Conservation (phyloP, 2,888 invertebrate genomes). For the Deilephila elpenor region DNA sequence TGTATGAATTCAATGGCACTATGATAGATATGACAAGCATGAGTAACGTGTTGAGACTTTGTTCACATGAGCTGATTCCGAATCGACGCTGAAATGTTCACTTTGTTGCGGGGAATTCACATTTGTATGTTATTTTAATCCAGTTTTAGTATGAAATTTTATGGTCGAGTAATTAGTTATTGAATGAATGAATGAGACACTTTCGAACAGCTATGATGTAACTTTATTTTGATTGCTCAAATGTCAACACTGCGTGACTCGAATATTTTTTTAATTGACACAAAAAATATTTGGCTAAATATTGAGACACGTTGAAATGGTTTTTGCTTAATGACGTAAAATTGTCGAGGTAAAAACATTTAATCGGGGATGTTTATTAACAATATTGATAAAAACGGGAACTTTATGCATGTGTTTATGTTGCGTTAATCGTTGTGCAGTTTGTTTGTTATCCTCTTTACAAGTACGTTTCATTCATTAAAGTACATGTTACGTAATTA, state of each 20-base stretch:
- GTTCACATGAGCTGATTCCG: constrained; percentile 50
- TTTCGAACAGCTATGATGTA: not conserved
- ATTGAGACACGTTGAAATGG: not conserved
- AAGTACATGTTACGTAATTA: constrained; percentile 32
- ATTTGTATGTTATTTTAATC: not conserved
- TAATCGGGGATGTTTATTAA: not conserved
- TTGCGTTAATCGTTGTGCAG: not conserved
- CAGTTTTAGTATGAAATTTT: not conserved
- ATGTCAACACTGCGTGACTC: not conserved
- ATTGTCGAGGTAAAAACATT: not conserved
- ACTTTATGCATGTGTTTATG: not conserved
- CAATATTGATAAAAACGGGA: not conserved
- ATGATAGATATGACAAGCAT: constrained; percentile 63
- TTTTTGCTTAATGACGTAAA: not conserved
- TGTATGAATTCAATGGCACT: constrained; percentile 52
- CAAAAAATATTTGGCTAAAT: not conserved
- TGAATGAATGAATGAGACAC: not conserved
- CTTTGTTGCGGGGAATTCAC: not conserved
- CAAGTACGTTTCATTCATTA: constrained; percentile 29
- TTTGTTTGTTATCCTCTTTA: not conserved
- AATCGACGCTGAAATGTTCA: constrained; percentile 32
- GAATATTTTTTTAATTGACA: not conserved
- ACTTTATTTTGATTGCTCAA: not conserved
- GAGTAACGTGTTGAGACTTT: constrained; percentile 49
- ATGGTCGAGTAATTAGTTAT: not conserved